Conservation (phyloP, 2,113 vertebrate species). For the Zapus hudsonius region DNA sequence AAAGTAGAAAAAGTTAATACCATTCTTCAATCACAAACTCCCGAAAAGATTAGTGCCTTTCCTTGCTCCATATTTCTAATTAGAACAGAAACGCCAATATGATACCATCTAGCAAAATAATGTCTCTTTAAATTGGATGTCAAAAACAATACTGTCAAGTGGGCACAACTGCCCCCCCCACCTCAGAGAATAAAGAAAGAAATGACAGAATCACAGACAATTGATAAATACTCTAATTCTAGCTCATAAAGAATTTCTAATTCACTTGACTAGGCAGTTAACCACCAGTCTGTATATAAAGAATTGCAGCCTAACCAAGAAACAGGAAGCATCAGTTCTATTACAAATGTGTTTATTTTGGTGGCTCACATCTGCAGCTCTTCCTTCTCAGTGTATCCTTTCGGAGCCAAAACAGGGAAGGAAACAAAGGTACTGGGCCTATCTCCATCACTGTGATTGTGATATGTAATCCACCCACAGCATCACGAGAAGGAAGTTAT, state of each 20-base stretch:
- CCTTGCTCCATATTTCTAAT: neutral
- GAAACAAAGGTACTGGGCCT: conserved; percentile 69
- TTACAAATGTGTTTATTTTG: conserved; percentile 68
- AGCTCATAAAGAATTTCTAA: conserved; percentile 65
- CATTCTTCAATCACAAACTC: neutral
- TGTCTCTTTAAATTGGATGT: conserved; percentile 27
- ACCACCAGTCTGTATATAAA: conserved; percentile 63
- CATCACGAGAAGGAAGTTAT: conserved; percentile 56
- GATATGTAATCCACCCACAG: conserved; percentile 62
- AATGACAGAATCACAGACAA: conserved; percentile 64
- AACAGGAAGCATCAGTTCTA: conserved; percentile 69
- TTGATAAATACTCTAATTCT: conserved; percentile 60
- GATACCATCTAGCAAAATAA: neutral
- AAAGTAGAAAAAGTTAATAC: neutral
- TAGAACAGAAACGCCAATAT: neutral
- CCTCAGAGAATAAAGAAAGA: conserved; percentile 48
- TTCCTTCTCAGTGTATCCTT: conserved; percentile 54
- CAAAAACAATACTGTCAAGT: conserved; percentile 48
- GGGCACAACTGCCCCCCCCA: conserved; percentile 11
- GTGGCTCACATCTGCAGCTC: conserved; percentile 76
- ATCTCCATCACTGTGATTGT: conserved; percentile 61
- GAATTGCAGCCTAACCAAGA: conserved; percentile 68
- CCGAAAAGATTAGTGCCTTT: neutral
- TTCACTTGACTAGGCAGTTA: conserved; percentile 64
- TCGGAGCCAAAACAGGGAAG: conserved; percentile 53